Base-by-base conservation (phyloP, 2,113 vertebrate species). In the Coreoperca whiteheadi region DNA sequence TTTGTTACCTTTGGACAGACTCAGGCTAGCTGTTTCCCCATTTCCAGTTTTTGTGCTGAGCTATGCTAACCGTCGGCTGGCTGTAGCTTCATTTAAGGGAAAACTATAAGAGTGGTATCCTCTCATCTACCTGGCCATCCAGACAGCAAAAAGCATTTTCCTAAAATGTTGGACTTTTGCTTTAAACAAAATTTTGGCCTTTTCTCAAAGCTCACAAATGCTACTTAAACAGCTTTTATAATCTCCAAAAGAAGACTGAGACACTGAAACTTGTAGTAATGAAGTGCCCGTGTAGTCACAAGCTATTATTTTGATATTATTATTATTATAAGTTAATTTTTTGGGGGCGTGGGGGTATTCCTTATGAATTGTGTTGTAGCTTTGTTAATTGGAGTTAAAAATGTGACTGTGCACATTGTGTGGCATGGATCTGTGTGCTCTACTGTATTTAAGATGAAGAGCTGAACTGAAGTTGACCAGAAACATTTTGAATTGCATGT, bases 381-480 rank as follows among this genome's bases (percentile, higher is more conserved):
- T 93, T 94, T 88, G 93, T 94, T 90, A 85, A 85, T 68, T 92
- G 88, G 87, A 93, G 83, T 94, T 90, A 70, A 82, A 90, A 85
- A 89, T 9, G 91, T 94, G 86, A 87, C 91, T 91, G 87, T 94
- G 88, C 91, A 92, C 87, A 83, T 90, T 86, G 88, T 92, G 88
- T 92, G 93, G 93, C 93, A 94, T 94, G 95, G 90, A 91, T 90
- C 83, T 89, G 80, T 94, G 75, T 93, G 87, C 85, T 89, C 87
- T 91, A 53, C 81, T 86, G 89, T 91, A 79, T 84, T 92, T 92
- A 85, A 84, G 73, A 77, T 87, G 54, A 91, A 84, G 72, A 85
- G 69, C 88, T 83, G 81, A 78, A 84, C 64, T 87, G 74, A 94
- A 85, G 64, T 82, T 64, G 77, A 89, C 64, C 61, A 64, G 80